These are phyloP conservation scores for Netelia inedita DNA, from an alignment of 2,888 invertebrate species.

Conservation along the genomic window DNA sequence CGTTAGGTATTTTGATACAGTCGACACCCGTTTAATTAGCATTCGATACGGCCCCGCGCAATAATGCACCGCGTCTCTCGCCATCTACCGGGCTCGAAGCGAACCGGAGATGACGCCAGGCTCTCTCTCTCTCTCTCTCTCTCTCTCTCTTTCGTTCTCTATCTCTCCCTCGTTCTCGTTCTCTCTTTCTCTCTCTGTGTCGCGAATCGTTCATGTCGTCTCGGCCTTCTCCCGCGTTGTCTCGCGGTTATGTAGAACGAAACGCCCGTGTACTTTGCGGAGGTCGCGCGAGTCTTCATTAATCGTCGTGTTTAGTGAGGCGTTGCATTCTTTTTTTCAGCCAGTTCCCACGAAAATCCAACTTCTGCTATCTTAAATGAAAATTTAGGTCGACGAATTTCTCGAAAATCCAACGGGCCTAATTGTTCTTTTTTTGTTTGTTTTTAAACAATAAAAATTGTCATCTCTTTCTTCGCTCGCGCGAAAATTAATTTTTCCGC, in stretches of 20 bases:
- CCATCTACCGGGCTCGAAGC: constrained; percentile 22
- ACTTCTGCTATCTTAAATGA: too few relatives aligned
- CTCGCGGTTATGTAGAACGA: too few relatives aligned
- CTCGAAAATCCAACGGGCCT: too few relatives aligned
- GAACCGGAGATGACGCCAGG: constrained; percentile 25
- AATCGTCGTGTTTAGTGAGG: too few relatives aligned
- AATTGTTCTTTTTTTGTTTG: too few relatives aligned
- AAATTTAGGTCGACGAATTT: too few relatives aligned
- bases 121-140: constrained; percentile 29
- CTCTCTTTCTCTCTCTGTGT: neutral
- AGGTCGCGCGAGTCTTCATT: too few relatives aligned
- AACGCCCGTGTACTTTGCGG: too few relatives aligned
- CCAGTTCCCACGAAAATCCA: too few relatives aligned
- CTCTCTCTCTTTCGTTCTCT: constrained; percentile 34
- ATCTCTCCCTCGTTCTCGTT: neutral
- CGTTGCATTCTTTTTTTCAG: too few relatives aligned
- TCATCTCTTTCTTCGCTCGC: neutral
- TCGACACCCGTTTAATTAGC: constrained; percentile 84
- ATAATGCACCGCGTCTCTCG: constrained; percentile 42
- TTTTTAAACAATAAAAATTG: too few relatives aligned
- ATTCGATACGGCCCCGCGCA: constrained; percentile 81
- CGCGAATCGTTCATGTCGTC: neutral
- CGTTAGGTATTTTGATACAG: constrained; percentile 83
- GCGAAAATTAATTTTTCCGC: neutral
- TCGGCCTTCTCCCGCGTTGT: too few relatives aligned